Percentiles rank a stretch among this genome's conserved stretches.
Evolutionary conservation across 2,797 vertebrate genomes (phyloP).

Genomic region (Lophotriccus pileatus): DNA sequence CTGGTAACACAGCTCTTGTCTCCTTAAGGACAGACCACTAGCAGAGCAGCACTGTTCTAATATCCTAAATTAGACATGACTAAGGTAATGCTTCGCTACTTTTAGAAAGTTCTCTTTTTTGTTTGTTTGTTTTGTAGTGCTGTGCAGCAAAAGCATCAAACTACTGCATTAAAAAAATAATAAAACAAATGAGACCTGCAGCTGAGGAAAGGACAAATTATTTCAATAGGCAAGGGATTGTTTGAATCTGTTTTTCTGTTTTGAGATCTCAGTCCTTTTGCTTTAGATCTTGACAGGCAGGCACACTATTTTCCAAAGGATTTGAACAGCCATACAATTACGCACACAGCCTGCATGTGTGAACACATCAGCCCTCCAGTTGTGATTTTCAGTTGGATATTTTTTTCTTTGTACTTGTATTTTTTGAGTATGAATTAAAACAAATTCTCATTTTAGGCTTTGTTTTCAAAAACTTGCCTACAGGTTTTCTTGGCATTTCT

Average conservation of each 20-base stretch:
- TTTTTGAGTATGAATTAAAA: slow-evolving; percentile 61
- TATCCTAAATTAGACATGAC: neutral
- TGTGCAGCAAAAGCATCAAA: slow-evolving; percentile 46
- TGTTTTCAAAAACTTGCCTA: slow-evolving; percentile 66
- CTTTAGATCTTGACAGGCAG: slow-evolving; percentile 63
- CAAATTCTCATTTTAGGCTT: slow-evolving; percentile 61
- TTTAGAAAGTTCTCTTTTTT: slow-evolving; percentile 35
- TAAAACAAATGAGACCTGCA: slow-evolving; percentile 55
- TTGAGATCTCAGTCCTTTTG: slow-evolving; percentile 48
- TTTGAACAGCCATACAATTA: slow-evolving; percentile 27
- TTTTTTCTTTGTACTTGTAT: slow-evolving; percentile 46
- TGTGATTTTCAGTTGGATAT: slow-evolving; percentile 53
- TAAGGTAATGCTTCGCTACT: slow-evolving; percentile 32
- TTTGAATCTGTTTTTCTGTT: slow-evolving; percentile 61
- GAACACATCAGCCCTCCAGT: slow-evolving; percentile 41
- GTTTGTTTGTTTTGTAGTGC: slow-evolving; percentile 13
- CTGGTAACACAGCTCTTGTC: neutral
- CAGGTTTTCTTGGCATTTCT: slow-evolving; percentile 46
- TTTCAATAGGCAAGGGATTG: slow-evolving; percentile 65
- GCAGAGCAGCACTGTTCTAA: neutral
- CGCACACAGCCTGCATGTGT: neutral
- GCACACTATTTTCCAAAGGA: slow-evolving; percentile 49
- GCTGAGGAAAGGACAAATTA: slow-evolving; percentile 70
- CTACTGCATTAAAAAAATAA: neutral
- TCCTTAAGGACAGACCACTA: neutral